phyloP scores from a whole-genome alignment of 2,113 vertebrate genomes.

The Chaetodon trifascialis region DNA sequence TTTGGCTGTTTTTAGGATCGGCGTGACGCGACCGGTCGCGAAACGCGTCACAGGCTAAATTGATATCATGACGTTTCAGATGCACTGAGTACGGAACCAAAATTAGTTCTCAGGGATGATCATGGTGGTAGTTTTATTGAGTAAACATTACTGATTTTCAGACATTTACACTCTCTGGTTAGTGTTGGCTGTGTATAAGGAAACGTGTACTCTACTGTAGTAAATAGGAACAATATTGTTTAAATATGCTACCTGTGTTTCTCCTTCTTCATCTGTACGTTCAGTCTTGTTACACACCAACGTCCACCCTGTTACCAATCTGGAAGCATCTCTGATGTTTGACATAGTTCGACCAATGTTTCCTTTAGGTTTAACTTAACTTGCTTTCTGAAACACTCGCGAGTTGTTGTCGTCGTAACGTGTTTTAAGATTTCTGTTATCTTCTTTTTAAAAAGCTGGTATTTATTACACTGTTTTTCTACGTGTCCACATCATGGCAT shows the following conservation, averaged over 20 bases:
- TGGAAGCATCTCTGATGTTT: slow-evolving; percentile 48
- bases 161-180: slow-evolving; percentile 55
- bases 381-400: slow-evolving; percentile 32
- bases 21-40: slow-evolving; percentile 1
- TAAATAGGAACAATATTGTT: slow-evolving; percentile 68
- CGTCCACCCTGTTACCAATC: slow-evolving; percentile 2
- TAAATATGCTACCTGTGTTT: slow-evolving; percentile 53
- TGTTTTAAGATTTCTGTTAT: slow-evolving; percentile 36
- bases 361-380: slow-evolving; percentile 44
- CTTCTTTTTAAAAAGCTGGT: slow-evolving; percentile 44
- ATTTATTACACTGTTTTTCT: slow-evolving; percentile 68
- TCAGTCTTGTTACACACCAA: slow-evolving; percentile 47
- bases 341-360: slow-evolving; percentile 53
- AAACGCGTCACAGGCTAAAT: slow-evolving; percentile 43
- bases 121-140: slow-evolving; percentile 60
- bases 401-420: slow-evolving; percentile 22
- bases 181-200: slow-evolving; percentile 63
- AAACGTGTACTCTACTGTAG: slow-evolving; percentile 78
- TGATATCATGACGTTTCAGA: slow-evolving; percentile 58
- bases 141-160: slow-evolving; percentile 53
- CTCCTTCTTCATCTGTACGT: slow-evolving; percentile 19
- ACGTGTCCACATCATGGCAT: slow-evolving; percentile 50
- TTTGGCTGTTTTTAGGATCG: slow-evolving; percentile 35
- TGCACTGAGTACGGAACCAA: slow-evolving; percentile 81
- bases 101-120: slow-evolving; percentile 86